These are phyloP conservation scores for Eilema sororculum DNA, from an alignment of 2,888 invertebrate genomes.

Conservation along the genomic window DNA sequence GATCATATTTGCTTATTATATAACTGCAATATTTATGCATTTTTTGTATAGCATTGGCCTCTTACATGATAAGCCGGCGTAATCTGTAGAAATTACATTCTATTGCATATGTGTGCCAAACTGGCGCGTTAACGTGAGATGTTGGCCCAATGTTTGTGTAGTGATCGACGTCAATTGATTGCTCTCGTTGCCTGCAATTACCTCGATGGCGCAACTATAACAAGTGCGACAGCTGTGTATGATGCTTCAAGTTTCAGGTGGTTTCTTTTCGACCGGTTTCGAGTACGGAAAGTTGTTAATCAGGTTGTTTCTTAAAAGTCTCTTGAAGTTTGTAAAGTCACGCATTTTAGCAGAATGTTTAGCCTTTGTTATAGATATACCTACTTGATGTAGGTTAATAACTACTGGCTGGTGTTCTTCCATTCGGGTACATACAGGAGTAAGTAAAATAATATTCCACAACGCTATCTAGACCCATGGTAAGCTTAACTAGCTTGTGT, in stretches of 20 bases:
- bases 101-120: conserved; percentile 30
- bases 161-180: conserved; percentile 12
- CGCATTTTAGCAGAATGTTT: too few relatives aligned
- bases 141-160: conserved; percentile 6
- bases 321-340: too few relatives aligned
- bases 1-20: neutral
- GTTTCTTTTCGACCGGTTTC: neutral
- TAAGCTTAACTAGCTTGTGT: too few relatives aligned
- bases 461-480: too few relatives aligned
- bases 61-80: neutral
- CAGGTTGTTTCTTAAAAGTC: neutral
- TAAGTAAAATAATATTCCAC: too few relatives aligned
- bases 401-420: neutral
- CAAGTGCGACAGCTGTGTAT: neutral
- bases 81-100: conserved; percentile 30
- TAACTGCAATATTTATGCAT: neutral
- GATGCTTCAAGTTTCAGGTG: neutral
- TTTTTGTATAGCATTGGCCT: conserved; percentile 9
- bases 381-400: too few relatives aligned
- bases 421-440: neutral
- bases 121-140: neutral
- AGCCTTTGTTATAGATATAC: too few relatives aligned
- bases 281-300: neutral
- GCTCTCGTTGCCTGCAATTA: neutral
- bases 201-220: neutral